Conservation (phyloP, 2,797 vertebrate genomes). For the Gymnodraco acuticeps region DNA sequence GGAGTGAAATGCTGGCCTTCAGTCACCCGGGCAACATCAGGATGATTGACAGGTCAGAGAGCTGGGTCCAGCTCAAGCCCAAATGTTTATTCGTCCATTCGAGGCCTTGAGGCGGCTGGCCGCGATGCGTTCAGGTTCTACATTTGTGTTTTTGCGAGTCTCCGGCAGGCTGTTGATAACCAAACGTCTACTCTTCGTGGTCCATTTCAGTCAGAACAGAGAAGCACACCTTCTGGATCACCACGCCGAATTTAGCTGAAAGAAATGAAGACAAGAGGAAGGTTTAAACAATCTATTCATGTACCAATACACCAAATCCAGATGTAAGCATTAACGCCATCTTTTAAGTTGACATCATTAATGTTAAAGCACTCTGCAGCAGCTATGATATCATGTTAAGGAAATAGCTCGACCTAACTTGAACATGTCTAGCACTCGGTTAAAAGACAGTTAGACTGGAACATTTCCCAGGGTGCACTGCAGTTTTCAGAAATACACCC, state of each 20-base stretch:
- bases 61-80: constrained; percentile 33
- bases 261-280: constrained; percentile 29
- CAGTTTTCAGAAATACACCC: background rate
- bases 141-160: constrained; percentile 27
- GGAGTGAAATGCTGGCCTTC: constrained; percentile 25
- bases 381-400: background rate
- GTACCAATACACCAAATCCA: background rate
- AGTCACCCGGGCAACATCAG: constrained; percentile 22
- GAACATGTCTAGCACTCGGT: background rate
- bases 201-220: constrained; percentile 92
- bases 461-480: background rate
- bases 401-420: background rate
- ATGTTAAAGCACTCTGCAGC: background rate
- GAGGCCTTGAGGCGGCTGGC: background rate
- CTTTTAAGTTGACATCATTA: background rate
- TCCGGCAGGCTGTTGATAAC: background rate
- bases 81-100: background rate
- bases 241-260: constrained; percentile 83
- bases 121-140: constrained; percentile 21
- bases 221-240: constrained; percentile 90
- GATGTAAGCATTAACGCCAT: background rate
- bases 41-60: constrained; percentile 34
- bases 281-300: background rate
- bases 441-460: background rate
- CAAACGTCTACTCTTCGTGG: constrained; percentile 69